Base-by-base conservation (phyloP, 2,797 vertebrate genomes). In the Syngnathus acus region DNA sequence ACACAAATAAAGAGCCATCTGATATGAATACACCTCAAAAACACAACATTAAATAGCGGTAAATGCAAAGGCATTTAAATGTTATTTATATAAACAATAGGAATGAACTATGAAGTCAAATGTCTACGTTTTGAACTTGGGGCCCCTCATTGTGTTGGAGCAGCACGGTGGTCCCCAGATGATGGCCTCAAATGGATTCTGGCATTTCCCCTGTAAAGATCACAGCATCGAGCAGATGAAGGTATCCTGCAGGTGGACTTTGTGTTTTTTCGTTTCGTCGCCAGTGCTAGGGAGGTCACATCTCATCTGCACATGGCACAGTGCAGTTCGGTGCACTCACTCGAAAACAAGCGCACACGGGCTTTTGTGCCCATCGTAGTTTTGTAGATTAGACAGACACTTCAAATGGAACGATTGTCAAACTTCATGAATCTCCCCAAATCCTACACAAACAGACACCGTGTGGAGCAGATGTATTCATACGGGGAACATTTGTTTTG, bases 181-280 rank as follows among this genome's bases (percentile, higher is more conserved):
- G 80, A 85, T 79, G 67, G 11, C 83, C 79, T 62, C 37, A 81
- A 81, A 70, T 74, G 81, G 76, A 78, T 85, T 75, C 77, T 73
- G 73, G 79, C 72, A 83, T 85, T 85, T 85, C 73, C 80, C 78
- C 58, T 67, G 64, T 65, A 70, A 69, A 72, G 72, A 82, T 79
- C 77, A 78, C 78, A 80, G 76, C 78, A 79, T 81, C 79, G 66
- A 84, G 71, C 65, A 71, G 66, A 69, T 68, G 45, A 13, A 66
- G 38, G 42, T 42, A 45, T 21, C 71, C 65, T 67, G 53, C 69
- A 68, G 65, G 65, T 72, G 62, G 71, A 67, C 43, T 9, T n/a
- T 19, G 45, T 38, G 62, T 50, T 38, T 50, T 11, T n/a, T 50
- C 3, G 9, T 19, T 23, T 45, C 23, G 23, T 55, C 53, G 23